Percentiles rank a stretch among this genome's conserved stretches.
These are phyloP conservation scores for Spea multiplicata DNA, from an alignment of 2,113 vertebrate genomes.

Conservation along the genomic window DNA sequence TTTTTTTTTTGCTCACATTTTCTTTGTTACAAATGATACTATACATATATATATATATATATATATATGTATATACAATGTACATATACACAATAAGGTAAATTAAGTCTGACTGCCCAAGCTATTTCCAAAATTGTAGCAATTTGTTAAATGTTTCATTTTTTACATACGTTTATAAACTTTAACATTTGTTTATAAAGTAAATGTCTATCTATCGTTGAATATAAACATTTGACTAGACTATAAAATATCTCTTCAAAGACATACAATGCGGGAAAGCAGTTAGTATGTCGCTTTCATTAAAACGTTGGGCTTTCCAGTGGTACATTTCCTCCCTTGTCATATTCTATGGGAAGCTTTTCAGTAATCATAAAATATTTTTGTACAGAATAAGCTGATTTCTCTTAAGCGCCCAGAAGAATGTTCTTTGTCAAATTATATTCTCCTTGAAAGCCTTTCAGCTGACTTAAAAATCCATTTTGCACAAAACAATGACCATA, in stretches of 20 bases:
- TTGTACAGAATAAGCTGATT: slow-evolving; percentile 55
- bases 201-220: not conserved
- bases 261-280: slow-evolving; percentile 23
- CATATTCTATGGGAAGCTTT: slow-evolving; percentile 61
- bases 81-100: too few relatives aligned
- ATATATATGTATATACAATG: too few relatives aligned
- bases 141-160: too few relatives aligned
- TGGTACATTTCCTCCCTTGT: slow-evolving; percentile 50
- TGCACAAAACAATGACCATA: slow-evolving; percentile 67
- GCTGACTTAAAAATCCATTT: slow-evolving; percentile 66
- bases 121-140: too few relatives aligned
- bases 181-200: too few relatives aligned
- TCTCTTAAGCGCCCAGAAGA: slow-evolving; percentile 58
- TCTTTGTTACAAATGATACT: too few relatives aligned
- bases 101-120: too few relatives aligned
- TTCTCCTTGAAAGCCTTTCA: slow-evolving; percentile 62
- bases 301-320: slow-evolving; percentile 17
- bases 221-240: slow-evolving; percentile 5
- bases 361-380: slow-evolving; percentile 60
- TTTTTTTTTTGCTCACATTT: too few relatives aligned
- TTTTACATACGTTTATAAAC: too few relatives aligned
- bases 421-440: slow-evolving; percentile 64
- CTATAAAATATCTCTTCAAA: slow-evolving; percentile 4
- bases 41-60: too few relatives aligned
- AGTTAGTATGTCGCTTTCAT: slow-evolving; percentile 25